These are phyloP conservation scores for Frieseomelitta varia DNA, from an alignment of 1,140 invertebrate species.

Conservation along the genomic window DNA sequence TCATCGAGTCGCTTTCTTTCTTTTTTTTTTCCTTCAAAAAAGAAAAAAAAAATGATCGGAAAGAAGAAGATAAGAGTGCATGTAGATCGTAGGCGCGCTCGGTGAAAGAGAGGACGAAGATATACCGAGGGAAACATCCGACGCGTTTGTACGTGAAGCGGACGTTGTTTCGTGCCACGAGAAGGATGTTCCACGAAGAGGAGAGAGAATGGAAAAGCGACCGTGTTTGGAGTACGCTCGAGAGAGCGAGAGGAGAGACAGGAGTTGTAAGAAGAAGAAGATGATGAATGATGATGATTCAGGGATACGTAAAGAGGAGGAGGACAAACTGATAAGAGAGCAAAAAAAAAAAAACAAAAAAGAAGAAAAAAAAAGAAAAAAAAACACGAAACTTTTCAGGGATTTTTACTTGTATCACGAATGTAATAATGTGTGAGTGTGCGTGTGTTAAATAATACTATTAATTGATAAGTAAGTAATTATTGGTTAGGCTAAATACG, in stretches of 20 bases:
- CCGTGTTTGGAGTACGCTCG: conserved; percentile 21
- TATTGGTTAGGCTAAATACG: conserved; percentile 70
- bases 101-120: neutral
- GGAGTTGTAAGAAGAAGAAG: neutral
- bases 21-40: too few relatives aligned
- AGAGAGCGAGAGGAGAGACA: conserved; percentile 2
- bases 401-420: conserved; percentile 79
- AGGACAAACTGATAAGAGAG: too few relatives aligned
- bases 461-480: conserved; percentile 79
- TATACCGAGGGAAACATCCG: neutral
- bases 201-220: conserved; percentile 54
- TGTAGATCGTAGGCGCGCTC: neutral
- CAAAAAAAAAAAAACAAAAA: neutral
- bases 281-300: conserved; percentile 52
- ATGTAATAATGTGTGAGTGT: conserved; percentile 80
- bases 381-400: conserved; percentile 74
- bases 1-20: conserved; percentile 53
- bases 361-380: too few relatives aligned
- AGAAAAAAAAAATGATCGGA: conserved; percentile 22
- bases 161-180: conserved; percentile 47
- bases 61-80: neutral
- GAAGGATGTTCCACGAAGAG: conserved; percentile 34
- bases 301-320: conserved; percentile 58
- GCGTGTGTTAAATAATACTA: conserved; percentile 79
- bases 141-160: conserved; percentile 15